Evolutionary conservation across 2,113 vertebrate species (phyloP).

Genomic region (Otolemur garnettii): DNA sequence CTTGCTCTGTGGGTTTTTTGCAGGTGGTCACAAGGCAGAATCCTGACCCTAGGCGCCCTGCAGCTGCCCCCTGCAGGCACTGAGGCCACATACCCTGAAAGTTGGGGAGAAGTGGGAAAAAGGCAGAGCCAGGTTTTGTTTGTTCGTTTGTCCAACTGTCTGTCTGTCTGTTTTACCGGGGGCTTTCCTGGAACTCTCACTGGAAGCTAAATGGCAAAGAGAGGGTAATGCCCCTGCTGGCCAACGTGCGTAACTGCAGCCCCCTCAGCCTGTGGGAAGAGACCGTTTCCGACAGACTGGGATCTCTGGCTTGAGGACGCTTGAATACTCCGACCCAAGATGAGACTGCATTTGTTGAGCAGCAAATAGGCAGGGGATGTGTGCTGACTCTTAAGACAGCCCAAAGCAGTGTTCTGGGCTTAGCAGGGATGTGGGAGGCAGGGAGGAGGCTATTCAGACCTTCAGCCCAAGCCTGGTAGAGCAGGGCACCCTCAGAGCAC

Average conservation of each 20-base stretch:
- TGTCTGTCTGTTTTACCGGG: neutral
- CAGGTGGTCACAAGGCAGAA: neutral
- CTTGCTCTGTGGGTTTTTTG: neutral
- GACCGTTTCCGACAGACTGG: neutral
- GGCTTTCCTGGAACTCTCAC: neutral
- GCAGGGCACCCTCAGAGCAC: neutral
- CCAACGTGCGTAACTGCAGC: neutral
- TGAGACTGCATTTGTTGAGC: neutral
- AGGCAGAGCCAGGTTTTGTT: neutral
- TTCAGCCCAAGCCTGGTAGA: neutral
- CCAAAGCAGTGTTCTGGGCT: neutral
- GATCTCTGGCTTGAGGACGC: neutral
- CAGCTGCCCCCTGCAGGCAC: neutral
- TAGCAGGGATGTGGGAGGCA: neutral
- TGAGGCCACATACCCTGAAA: neutral
- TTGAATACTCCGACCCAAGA: neutral
- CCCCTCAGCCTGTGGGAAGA: neutral
- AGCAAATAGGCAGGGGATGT: neutral
- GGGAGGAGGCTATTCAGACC: neutral
- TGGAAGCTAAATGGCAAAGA: neutral
- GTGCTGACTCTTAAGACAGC: neutral
- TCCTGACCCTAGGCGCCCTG: neutral
- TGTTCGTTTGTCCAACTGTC: no score
- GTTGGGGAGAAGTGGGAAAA: neutral
- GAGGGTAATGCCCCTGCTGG: slow-evolving; percentile 4